A percentile compares a stretch with the other conserved stretches of the same genome.
phyloP scores from a whole-genome alignment of 2,888 invertebrate genomes.

The Tridacna crocea region DNA sequence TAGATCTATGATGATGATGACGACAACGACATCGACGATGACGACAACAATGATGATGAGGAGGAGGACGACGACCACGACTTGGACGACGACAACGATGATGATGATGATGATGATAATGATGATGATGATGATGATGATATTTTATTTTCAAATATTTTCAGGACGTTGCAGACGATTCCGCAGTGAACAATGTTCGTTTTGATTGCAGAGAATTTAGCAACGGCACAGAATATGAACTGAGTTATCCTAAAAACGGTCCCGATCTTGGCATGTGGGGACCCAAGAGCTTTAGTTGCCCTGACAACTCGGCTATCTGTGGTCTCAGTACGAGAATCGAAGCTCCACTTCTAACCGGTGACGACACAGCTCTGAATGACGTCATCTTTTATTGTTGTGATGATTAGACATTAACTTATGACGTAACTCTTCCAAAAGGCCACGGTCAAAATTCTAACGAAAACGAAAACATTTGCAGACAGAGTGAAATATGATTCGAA shows the following conservation, averaged over 20 bases:
- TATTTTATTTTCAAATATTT: no score
- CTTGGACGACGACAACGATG: no score
- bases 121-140: no score
- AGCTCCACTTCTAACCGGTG: slow-evolving; percentile 8
- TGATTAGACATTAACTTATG: neutral
- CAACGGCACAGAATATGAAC: slow-evolving; percentile 6
- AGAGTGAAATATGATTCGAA: neutral
- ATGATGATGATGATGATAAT: no score
- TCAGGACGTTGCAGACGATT: slow-evolving; percentile 16
- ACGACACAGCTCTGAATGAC: slow-evolving; percentile 45
- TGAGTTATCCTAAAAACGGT: slow-evolving; percentile 17
- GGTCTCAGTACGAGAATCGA: slow-evolving; percentile 37
- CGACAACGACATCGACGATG: no score
- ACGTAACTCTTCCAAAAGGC: neutral
- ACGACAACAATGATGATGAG: no score
- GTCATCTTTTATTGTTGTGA: slow-evolving; percentile 37
- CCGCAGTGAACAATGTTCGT: slow-evolving; percentile 31
- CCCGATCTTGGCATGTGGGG: slow-evolving; percentile 33
- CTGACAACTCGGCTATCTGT: slow-evolving; percentile 34
- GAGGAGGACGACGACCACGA: no score
- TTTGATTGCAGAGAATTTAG: slow-evolving; percentile 39
- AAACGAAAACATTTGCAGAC: neutral
- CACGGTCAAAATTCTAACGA: neutral
- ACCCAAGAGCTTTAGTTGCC: slow-evolving; percentile 32
- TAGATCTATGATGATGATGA: no score